Base-by-base conservation (phyloP, 2,888 invertebrate genomes). In the Chaitophorus viminalis region DNA sequence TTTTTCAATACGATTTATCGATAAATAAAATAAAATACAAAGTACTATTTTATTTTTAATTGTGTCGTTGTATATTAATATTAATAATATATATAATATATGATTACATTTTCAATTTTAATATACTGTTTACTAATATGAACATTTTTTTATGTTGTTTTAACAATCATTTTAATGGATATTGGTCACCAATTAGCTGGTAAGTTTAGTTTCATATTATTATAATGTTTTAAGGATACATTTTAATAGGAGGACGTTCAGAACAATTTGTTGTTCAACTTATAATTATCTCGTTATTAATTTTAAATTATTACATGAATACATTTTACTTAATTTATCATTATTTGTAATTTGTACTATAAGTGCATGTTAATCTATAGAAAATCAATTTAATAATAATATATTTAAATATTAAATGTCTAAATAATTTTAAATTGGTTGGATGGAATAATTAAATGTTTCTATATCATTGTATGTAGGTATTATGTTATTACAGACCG, bases 121-220 rank as follows among this genome's bases (percentile, higher is more conserved):
- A 46, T 46, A 2, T 11, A 46, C n/a, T n/a, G n/a, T n/a, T n/a
- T n/a, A n/a, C 46, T 46, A 46, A 46, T 46, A 46, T 46, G 46
- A 46, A 79, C 17, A 29, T 70, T 52, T 9, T 82, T 72, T 70
- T 72, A 72, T 54, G n/a, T 82, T 82, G n/a, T 74, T 54, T 29
- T 72, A 31, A 52, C 54, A 33, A 36, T 82, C 74, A 74, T 82
- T 82, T 36, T 74, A 2, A 36, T 74, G 82, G 82, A 82, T 74
- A n/a, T 36, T 54, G 11, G n/a, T 0, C 54, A 54, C 33, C 18
- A 82, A 21, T 36, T 4, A 82, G 82, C 74, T 82, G 82, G 82
- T 82, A 82, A 82, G 82, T 82, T 54, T 29, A 54, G 36, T 33
- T 33, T 74, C 9, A 54, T 72, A 21, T 11, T 70, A n/a, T 14